Base-by-base conservation (phyloP, 2,113 vertebrate species). In the Mustela lutreola region DNA sequence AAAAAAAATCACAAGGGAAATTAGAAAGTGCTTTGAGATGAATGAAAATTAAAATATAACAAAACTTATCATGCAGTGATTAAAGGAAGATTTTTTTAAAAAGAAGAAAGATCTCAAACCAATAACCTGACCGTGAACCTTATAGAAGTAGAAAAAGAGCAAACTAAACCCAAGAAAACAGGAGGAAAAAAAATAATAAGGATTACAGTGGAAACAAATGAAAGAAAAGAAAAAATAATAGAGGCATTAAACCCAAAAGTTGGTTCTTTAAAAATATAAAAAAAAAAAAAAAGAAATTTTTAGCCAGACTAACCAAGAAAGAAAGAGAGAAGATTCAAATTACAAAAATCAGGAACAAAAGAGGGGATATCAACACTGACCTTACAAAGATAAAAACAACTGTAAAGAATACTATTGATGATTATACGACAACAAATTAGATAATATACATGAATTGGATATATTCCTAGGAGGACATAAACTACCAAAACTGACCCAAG, bases 261-360 rank as follows among this genome's bases (percentile, higher is more conserved):
- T 93, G 45, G 71, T 65, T 93, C 45, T 65, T 67, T 86, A 60
- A 65, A 78, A 78, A 93, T 3, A 42, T 91, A 76, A 67, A 81
- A 71, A 78, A 93, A 94, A 80, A 21, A 28, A 62, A 21, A 28
- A 62, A 80, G 62, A 94, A 89, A 82, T 62, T 58, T 53, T 73
- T 58, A 81, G 84, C 50, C 58, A 80, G 53, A 73, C 31, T 31
- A 39, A 87, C 31, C 39, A 85, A 93, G 16, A 65, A 76, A 60
- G n/a, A 67, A 76, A 60, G n/a, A 56, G 10, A 70, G 36, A 62
- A 80, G 24, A 36, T 33, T 73, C 39, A 73, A 89, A 88, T 62
- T 45, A 88, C 56, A 73, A 62, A 94, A 45, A 36, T 67, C 28
- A 80, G 50, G 39, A 71, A 94, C 22, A 26, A 48, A 89, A 60